Evolutionary conservation across 2,797 vertebrate genomes (phyloP), one percentile per base, ranked within the genome.

Genomic region (Mallotus villosus): DNA sequence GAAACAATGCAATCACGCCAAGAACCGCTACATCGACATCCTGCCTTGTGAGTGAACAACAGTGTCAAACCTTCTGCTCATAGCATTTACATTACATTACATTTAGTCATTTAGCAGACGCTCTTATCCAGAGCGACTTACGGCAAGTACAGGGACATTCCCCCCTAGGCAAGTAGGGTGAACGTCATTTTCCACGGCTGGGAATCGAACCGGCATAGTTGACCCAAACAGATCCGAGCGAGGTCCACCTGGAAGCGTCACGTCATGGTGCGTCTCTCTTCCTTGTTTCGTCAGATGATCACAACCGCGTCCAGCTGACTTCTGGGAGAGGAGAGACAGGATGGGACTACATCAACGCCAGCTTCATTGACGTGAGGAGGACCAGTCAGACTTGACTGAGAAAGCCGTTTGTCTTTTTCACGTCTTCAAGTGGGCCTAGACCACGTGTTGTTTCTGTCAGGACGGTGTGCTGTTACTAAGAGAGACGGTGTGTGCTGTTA

Each of bases 1-100:
- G 68, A 97, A 94, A 74, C 0, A 70, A 29, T 91, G 79, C 78
- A 99, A 99, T 64, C 87, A 89, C 76, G 78, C 89, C 55, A 99
- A 98, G 92, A 99, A 99, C 78, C 96, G 98, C 55, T 99, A 99
- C 1, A 92, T 97, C 29, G 98, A 99, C 87, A 99, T 99, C 77
- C 93, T 99, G 66, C 98, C 97, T 25, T 99, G 98, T 99, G 82
- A 95, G 95, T 94, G 74, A 51, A 49, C 37, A 4, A n/a, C 9
- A 17, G 6, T 49, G 22, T 53, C 22, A 63, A 25, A 34, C 1
- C 37, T 12, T 9, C 37, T 41, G 37, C 29, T 4, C 27, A 55
- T 22, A 25, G 27, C 19, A 49, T 25, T 1, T 12, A 63, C 19
- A 0, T 9, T 27, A 22, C 37, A 46, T 11, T 66, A 41, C 6